Evolutionary conservation across 2,797 vertebrate species (phyloP).

Genomic region (Cetoscarus ocellatus): DNA sequence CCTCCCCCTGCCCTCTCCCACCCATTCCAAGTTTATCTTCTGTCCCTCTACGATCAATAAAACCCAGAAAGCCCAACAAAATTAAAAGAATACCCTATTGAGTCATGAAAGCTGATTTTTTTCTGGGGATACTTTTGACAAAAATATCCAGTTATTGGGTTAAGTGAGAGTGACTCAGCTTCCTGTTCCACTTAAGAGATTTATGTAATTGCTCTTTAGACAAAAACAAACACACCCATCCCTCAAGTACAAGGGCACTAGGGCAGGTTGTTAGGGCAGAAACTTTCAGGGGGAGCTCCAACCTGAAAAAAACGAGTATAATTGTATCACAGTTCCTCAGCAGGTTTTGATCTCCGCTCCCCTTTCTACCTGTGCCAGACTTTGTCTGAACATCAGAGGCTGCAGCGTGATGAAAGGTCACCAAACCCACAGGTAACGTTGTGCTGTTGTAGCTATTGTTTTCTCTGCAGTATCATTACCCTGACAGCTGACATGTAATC

Average conservation of each 20-base stretch:
- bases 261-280: conserved; percentile 35
- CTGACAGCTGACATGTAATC: conserved; percentile 65
- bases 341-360: conserved; percentile 69
- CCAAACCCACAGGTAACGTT: conserved; percentile 56
- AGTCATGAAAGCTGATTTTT: background rate
- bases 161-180: conserved; percentile 30
- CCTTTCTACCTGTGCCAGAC: conserved; percentile 72
- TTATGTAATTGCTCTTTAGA: conserved; percentile 51
- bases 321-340: conserved; percentile 66
- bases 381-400: conserved; percentile 71
- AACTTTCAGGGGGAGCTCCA: conserved; percentile 41
- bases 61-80: too few species aligned
- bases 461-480: conserved; percentile 63
- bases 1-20: too few species aligned
- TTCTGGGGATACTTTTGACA: rapidly evolving
- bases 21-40: too few species aligned
- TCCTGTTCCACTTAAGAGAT: conserved; percentile 40
- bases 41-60: too few species aligned
- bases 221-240: conserved; percentile 31
- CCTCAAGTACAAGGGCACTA: conserved; percentile 2
- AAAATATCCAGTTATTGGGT: background rate
- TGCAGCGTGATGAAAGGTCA: conserved; percentile 69
- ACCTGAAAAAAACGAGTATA: conserved; percentile 45
- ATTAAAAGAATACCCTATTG: too few species aligned
- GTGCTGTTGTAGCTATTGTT: conserved; percentile 66